These are phyloP conservation scores for Macrochelys suwanniensis DNA, from an alignment of 2,797 vertebrate genomes.

Conservation along the genomic window DNA sequence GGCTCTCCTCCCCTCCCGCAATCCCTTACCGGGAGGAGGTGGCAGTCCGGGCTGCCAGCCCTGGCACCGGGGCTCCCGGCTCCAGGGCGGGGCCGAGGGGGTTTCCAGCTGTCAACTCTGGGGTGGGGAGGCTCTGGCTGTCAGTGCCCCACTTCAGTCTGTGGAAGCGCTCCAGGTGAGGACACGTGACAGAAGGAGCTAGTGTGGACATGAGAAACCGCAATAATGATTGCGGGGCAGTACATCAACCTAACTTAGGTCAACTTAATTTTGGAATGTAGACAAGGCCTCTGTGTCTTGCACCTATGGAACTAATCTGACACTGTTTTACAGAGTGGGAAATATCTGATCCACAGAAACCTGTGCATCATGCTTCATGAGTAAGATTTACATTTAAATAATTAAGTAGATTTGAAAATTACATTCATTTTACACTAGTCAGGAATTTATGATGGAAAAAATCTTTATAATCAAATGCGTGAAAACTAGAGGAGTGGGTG, in stretches of 20 bases:
- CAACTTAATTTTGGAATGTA: background rate
- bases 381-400: background rate
- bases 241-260: background rate
- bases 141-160: background rate
- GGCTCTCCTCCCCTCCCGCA: too few relatives aligned
- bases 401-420: too few relatives aligned
- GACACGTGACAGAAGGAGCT: background rate
- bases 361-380: background rate
- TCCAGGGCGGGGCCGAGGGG: background rate
- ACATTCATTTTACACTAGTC: too few relatives aligned
- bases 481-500: too few relatives aligned
- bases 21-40: too few relatives aligned
- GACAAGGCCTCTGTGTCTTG: background rate
- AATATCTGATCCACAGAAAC: background rate
- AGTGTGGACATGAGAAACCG: background rate
- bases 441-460: too few relatives aligned
- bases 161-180: background rate
- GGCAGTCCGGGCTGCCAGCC: background rate
- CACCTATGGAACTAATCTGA: background rate
- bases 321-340: background rate
- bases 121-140: background rate
- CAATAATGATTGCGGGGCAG: background rate
- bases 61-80: too few relatives aligned
- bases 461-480: too few relatives aligned
- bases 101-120: background rate